Percentiles rank a stretch among this genome's conserved stretches.
These are phyloP conservation scores for Conistra vaccinii DNA, from an alignment of 2,888 invertebrate genomes.

Conservation along the genomic window DNA sequence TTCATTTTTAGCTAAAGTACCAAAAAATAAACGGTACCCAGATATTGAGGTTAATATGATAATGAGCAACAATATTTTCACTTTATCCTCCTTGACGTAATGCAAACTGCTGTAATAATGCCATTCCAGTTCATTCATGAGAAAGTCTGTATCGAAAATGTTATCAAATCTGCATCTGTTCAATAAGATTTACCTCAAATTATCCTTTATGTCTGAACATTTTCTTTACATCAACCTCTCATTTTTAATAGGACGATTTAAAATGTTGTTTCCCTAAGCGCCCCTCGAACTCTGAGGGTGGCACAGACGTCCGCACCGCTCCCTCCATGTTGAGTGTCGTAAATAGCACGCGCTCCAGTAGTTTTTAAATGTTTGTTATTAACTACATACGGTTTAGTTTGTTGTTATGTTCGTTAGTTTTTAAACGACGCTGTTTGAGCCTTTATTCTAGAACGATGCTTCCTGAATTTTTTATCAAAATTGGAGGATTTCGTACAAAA, in stretches of 20 bases:
- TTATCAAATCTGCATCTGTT: not conserved
- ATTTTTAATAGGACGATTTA: conserved; percentile 45
- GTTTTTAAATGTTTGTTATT: conserved; percentile 55
- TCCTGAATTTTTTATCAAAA: not conserved
- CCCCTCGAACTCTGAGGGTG: conserved; percentile 42
- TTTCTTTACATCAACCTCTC: conserved; percentile 21
- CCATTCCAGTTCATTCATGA: not conserved
- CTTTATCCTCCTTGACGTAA: not conserved
- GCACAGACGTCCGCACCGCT: conserved; percentile 53
- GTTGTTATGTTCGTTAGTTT: conserved; percentile 11
- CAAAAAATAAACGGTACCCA: too few relatives aligned
- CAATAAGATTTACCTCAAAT: conserved; percentile 6
- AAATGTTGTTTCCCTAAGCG: conserved; percentile 56
- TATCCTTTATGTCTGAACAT: conserved; percentile 16
- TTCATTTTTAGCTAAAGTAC: too few relatives aligned
- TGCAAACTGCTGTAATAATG: not conserved
- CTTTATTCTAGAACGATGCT: not conserved
- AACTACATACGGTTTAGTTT: conserved; percentile 40
- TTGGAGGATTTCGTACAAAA: not conserved
- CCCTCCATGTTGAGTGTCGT: conserved; percentile 47
- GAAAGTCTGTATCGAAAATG: not conserved
- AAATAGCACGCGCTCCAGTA: conserved; percentile 56
- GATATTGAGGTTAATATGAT: not conserved
- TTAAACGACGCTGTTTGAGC: not conserved
- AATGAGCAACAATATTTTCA: not conserved